Percentiles rank a stretch among this genome's conserved stretches.
Conservation (phyloP, 1,140 invertebrate genomes). For the Limonius californicus region DNA sequence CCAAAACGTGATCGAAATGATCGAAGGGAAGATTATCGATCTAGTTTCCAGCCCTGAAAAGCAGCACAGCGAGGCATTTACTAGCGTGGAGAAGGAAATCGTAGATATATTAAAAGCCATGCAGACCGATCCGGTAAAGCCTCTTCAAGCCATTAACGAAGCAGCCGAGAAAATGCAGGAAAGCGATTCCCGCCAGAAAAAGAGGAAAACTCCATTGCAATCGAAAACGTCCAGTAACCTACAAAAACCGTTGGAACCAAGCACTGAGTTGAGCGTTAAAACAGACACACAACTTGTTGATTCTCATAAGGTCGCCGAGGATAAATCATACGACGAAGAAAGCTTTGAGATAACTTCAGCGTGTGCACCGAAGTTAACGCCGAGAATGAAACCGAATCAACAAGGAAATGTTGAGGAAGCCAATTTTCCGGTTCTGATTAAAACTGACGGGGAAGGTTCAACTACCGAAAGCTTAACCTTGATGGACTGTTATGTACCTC, state of each 20-base stretch:
- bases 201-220: not conserved
- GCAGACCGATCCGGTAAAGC: not conserved
- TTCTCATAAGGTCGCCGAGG: not conserved
- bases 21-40: slow-evolving; percentile 40
- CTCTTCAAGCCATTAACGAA: not conserved
- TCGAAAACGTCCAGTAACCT: no score
- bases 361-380: no score
- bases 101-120: slow-evolving; percentile 27
- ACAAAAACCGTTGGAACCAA: no score
- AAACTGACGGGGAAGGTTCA: no score
- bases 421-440: no score
- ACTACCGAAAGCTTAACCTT: no score
- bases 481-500: no score
- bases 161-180: not conserved
- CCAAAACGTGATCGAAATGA: slow-evolving; percentile 33
- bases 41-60: slow-evolving; percentile 27
- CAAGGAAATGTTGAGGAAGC: no score
- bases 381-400: no score
- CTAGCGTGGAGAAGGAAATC: slow-evolving; percentile 39
- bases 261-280: not conserved
- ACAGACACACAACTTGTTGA: not conserved
- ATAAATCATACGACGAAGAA: not conserved
- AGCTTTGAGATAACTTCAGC: no score
- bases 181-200: not conserved
- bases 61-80: slow-evolving; percentile 32